Evolutionary conservation across 2,888 invertebrate species (phyloP).

Genomic region (Troides aeacus): DNA sequence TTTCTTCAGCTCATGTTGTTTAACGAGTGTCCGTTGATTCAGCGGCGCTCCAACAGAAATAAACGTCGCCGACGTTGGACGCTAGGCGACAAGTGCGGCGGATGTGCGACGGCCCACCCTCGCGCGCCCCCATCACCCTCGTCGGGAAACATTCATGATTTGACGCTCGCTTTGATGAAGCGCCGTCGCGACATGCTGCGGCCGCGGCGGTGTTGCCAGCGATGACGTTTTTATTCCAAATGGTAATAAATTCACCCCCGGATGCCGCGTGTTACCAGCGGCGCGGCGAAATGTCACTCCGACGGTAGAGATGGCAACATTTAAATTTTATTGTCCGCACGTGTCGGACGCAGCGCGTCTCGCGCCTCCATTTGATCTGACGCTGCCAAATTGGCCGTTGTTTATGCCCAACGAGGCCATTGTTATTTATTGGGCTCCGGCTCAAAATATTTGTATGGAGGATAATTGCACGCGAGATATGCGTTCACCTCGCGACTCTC

Average conservation of each 20-base stretch:
- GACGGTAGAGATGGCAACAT: constrained; percentile 41
- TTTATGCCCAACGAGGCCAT: constrained; percentile 39
- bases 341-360: constrained; percentile 46
- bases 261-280: constrained; percentile 60
- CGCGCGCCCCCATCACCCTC: constrained; percentile 72
- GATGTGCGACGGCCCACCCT: constrained; percentile 67
- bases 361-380: constrained; percentile 45
- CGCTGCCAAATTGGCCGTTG: constrained; percentile 44
- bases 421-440: constrained; percentile 11
- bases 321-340: constrained; percentile 63
- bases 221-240: constrained; percentile 68
- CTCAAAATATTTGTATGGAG: constrained; percentile 13
- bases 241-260: constrained; percentile 61
- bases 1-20: background rate
- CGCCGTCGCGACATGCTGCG: constrained; percentile 43
- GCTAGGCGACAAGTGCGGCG: constrained; percentile 43
- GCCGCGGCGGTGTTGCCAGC: constrained; percentile 49
- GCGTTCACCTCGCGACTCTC: constrained; percentile 9
- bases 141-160: constrained; percentile 73
- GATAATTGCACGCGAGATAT: constrained; percentile 15
- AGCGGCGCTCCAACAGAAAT: constrained; percentile 41
- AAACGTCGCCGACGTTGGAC: constrained; percentile 44
- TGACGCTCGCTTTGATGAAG: constrained; percentile 67
- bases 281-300: constrained; percentile 62
- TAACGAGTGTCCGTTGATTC: background rate